Conservation (phyloP, 2,888 invertebrate species). For the Caenorhabditis imperialis region DNA sequence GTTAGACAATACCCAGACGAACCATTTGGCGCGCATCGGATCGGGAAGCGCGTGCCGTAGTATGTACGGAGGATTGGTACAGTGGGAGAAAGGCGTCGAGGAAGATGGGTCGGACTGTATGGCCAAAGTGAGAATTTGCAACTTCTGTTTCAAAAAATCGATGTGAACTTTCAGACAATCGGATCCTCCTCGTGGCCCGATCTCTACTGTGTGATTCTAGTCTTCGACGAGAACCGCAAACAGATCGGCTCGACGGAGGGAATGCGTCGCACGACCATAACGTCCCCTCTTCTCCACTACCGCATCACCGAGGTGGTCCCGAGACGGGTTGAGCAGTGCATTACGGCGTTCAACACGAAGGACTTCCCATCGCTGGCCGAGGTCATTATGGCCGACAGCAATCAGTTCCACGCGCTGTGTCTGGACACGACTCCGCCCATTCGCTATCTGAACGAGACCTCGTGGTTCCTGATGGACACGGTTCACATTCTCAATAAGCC, state of each 20-base stretch:
- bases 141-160: too few species aligned
- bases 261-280: conserved; percentile 88
- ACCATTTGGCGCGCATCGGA: conserved; percentile 72
- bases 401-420: conserved; percentile 94
- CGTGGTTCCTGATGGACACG: conserved; percentile 86
- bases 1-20: conserved; percentile 70
- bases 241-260: conserved; percentile 83
- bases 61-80: conserved; percentile 93
- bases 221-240: conserved; percentile 82
- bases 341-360: conserved; percentile 82
- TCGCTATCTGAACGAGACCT: conserved; percentile 90
- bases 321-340: conserved; percentile 81
- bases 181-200: conserved; percentile 85
- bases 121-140: conserved; percentile 58
- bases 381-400: conserved; percentile 94
- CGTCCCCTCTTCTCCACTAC: conserved; percentile 87
- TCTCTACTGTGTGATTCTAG: conserved; percentile 89
- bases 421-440: conserved; percentile 93
- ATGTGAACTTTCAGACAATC: conserved; percentile 12
- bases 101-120: conserved; percentile 84
- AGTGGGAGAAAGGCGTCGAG: conserved; percentile 86
- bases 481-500: conserved; percentile 88
- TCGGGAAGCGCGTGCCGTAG: conserved; percentile 98
- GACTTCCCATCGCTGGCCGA: conserved; percentile 91
- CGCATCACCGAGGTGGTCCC: conserved; percentile 86